Evolutionary conservation across 1,140 invertebrate genomes (phyloP).

Genomic region (Lasioglossum baleicum): DNA sequence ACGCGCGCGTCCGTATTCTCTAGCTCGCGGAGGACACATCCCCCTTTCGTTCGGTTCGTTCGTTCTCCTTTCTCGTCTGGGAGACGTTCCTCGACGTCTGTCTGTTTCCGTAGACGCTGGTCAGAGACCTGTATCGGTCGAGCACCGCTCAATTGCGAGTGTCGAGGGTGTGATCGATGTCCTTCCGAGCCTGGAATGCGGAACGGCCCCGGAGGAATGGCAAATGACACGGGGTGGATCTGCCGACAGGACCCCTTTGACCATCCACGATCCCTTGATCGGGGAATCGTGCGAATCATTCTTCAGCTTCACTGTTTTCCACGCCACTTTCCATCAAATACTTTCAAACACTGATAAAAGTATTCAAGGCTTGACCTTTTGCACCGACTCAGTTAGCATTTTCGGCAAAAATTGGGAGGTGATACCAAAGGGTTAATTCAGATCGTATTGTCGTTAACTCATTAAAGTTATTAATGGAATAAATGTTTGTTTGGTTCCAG

Average conservation of each 20-base stretch:
- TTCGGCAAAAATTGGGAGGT: too few species aligned
- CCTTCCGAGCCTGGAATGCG: slow-evolving; percentile 73
- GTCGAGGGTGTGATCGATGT: slow-evolving; percentile 76
- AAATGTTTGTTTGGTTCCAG: too few species aligned
- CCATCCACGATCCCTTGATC: slow-evolving; percentile 25
- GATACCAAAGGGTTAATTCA: too few species aligned
- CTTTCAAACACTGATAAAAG: too few species aligned
- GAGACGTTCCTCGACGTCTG: slow-evolving; percentile 52
- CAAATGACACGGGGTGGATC: slow-evolving; percentile 40
- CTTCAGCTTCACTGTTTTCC: background rate
- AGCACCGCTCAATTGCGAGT: slow-evolving; percentile 75
- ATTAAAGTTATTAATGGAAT: too few species aligned
- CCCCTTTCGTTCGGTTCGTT: slow-evolving; percentile 47
- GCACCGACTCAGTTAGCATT: too few species aligned
- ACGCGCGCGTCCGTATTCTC: slow-evolving; percentile 45
- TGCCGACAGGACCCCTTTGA: background rate
- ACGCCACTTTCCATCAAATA: too few species aligned
- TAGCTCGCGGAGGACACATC: slow-evolving; percentile 23
- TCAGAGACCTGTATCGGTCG: slow-evolving; percentile 60
- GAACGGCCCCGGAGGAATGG: slow-evolving; percentile 60
- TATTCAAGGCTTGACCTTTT: too few species aligned
- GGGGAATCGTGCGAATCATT: background rate
- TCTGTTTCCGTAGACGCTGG: slow-evolving; percentile 65
- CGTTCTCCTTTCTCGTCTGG: slow-evolving; percentile 35
- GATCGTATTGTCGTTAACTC: too few species aligned